These are phyloP conservation scores for Biston betularia DNA, from an alignment of 2,888 invertebrate species.

Conservation along the genomic window DNA sequence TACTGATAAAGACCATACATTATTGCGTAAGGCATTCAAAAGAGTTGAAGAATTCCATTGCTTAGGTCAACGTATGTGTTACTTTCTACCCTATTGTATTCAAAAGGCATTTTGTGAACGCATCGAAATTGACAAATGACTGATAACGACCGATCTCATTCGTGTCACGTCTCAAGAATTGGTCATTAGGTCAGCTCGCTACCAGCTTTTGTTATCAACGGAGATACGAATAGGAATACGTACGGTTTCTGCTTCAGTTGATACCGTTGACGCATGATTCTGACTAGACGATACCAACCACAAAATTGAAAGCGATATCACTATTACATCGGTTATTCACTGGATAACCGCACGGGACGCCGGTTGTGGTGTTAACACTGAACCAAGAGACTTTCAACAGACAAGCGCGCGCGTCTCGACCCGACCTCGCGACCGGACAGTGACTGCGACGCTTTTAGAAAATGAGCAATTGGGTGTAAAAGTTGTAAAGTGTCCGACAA, in stretches of 20 bases:
- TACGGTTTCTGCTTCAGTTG: slow-evolving; percentile 83
- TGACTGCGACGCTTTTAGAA: slow-evolving; percentile 54
- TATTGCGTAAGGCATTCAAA: slow-evolving; percentile 11
- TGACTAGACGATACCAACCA: slow-evolving; percentile 51
- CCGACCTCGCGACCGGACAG: slow-evolving; percentile 20
- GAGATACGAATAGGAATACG: slow-evolving; percentile 59
- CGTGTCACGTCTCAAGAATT: slow-evolving; percentile 55
- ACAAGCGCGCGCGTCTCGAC: slow-evolving; percentile 41
- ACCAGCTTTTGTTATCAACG: slow-evolving; percentile 42
- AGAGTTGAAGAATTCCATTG: slow-evolving; percentile 69
- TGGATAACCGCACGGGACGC: slow-evolving; percentile 66
- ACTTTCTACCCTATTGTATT: slow-evolving; percentile 75
- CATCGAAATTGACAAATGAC: slow-evolving; percentile 56
- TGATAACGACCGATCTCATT: slow-evolving; percentile 51
- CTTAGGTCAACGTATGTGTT: slow-evolving; percentile 58
- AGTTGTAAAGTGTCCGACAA: slow-evolving; percentile 71
- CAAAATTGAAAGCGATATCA: slow-evolving; percentile 60
- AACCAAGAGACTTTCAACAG: slow-evolving; percentile 6
- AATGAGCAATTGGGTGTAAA: slow-evolving; percentile 66
- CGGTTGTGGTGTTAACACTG: slow-evolving; percentile 51
- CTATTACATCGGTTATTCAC: slow-evolving; percentile 68
- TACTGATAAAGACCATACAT: slow-evolving; percentile 46
- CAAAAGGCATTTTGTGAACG: slow-evolving; percentile 60
- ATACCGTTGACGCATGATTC: slow-evolving; percentile 80
- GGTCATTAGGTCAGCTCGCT: slow-evolving; percentile 58